Conservation (phyloP, 2,888 invertebrate species). For the Electrophaes corylata region DNA sequence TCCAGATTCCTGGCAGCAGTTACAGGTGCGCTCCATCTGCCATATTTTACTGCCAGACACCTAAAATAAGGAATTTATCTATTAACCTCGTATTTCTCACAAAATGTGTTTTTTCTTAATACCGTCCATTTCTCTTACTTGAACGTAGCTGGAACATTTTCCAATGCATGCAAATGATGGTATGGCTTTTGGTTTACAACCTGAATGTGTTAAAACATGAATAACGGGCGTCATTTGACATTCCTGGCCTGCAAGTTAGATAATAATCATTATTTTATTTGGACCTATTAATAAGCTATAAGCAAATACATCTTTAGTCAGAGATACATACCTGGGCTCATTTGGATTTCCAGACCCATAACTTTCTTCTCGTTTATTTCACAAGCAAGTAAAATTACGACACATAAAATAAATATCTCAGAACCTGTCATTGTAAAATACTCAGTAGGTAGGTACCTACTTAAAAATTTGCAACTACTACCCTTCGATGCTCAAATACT, state of each 20-base stretch:
- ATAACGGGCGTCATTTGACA: constrained; percentile 96
- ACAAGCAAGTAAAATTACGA: constrained; percentile 51
- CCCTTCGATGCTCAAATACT: constrained; percentile 8
- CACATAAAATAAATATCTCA: constrained; percentile 42
- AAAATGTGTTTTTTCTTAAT: not conserved
- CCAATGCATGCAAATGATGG: constrained; percentile 97
- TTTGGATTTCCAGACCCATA: constrained; percentile 63
- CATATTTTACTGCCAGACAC: constrained; percentile 97
- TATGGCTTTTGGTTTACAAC: constrained; percentile 96
- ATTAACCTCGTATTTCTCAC: not conserved
- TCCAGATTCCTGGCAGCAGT: constrained; percentile 97
- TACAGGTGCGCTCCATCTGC: constrained; percentile 98
- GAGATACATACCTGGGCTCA: constrained; percentile 61
- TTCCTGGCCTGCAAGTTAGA: constrained; percentile 85
- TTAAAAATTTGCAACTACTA: not conserved
- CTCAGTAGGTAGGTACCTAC: not conserved
- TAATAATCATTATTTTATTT: not conserved
- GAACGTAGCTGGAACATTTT: constrained; percentile 95
- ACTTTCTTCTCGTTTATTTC: constrained; percentile 56
- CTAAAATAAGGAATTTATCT: constrained; percentile 67
- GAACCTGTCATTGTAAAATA: constrained; percentile 46
- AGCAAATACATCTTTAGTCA: not conserved
- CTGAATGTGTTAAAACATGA: constrained; percentile 95
- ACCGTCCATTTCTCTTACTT: constrained; percentile 81
- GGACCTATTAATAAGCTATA: not conserved